Conservation (phyloP, 1,140 invertebrate species). For the Parasteatoda tepidariorum region DNA sequence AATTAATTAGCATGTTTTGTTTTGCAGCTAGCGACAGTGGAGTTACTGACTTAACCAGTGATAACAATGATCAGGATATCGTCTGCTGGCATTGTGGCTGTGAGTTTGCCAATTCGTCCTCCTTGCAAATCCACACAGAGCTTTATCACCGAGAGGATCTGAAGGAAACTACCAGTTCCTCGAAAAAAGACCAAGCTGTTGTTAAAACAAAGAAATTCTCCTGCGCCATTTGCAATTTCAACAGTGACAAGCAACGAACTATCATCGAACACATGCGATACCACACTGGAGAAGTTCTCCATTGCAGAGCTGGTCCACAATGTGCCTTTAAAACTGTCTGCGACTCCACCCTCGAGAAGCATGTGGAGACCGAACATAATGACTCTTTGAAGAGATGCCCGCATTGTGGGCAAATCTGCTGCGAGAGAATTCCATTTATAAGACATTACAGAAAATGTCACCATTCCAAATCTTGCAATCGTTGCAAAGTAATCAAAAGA, state of each 20-base stretch:
- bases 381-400: slow-evolving; percentile 66
- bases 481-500: slow-evolving; percentile 34
- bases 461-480: slow-evolving; percentile 38
- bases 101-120: slow-evolving; percentile 71
- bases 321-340: slow-evolving; percentile 66
- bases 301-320: slow-evolving; percentile 65
- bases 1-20: too few relatives aligned
- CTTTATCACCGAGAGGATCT: slow-evolving; percentile 65
- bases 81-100: slow-evolving; percentile 71
- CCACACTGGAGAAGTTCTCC: slow-evolving; percentile 68
- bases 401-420: slow-evolving; percentile 65
- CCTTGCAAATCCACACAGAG: slow-evolving; percentile 69
- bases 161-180: neutral
- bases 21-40: slow-evolving; percentile 49
- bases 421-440: slow-evolving; percentile 25
- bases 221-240: slow-evolving; percentile 69
- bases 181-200: slow-evolving; percentile 32
- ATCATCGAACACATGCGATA: slow-evolving; percentile 71
- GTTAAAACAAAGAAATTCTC: slow-evolving; percentile 65
- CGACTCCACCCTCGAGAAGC: slow-evolving; percentile 65
- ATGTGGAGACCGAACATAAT: slow-evolving; percentile 64
- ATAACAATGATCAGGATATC: slow-evolving; percentile 64
- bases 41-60: neutral
- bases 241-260: slow-evolving; percentile 67
- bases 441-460: slow-evolving; percentile 50